Evolutionary conservation across 2,888 invertebrate species (phyloP), one percentile per base, ranked within the genome.

Genomic region (Eristalinus sepulchralis): DNA sequence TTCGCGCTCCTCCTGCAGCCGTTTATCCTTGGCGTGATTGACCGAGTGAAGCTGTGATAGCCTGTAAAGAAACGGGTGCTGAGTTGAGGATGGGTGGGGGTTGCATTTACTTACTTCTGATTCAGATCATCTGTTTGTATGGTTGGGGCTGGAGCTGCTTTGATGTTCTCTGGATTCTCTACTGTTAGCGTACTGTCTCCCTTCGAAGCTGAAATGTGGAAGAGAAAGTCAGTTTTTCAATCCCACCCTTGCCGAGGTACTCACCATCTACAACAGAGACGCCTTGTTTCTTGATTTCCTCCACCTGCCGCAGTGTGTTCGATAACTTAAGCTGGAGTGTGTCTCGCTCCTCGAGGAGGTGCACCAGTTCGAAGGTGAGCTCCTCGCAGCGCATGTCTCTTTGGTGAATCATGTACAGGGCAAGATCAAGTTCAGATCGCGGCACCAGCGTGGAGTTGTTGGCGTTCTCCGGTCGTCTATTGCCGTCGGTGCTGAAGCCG

Each of bases 301-400:
- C 97, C 88, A 95, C 95, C 47, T 96, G 94, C 60, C 97, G 94
- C 76, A 97, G 93, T 10, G 97, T 95, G 90, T 97, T 96, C 0
- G 97, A 97, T 8, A 98, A 92, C 88, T 96, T 95, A 82, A 97
- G 92, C 90, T 97, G 97, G 71, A 98, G 92, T 0, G 96, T 96
- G 90, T 98, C 97, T 72, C 97, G 94, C 91, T 97, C 97, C 91
- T 97, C 97, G 63, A 97, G 92, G 62, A 98, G 92, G 91, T 95
- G 96, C 88, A 96, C 96, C 70, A 98, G 93, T 91, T 98, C 97
- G 89, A 96, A 94, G 0, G 97, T 97, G 81, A 98, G 93, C 91
- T 97, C 97, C 90, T 97, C 97, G 91, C 97, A 97, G 0, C 97
- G 94, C 80, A 97, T 96, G 89, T 97, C 97, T 88, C 97, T 94